Evolutionary conservation across 2,113 vertebrate genomes (phyloP).

Genomic region (Microcebus tavaratra): DNA sequence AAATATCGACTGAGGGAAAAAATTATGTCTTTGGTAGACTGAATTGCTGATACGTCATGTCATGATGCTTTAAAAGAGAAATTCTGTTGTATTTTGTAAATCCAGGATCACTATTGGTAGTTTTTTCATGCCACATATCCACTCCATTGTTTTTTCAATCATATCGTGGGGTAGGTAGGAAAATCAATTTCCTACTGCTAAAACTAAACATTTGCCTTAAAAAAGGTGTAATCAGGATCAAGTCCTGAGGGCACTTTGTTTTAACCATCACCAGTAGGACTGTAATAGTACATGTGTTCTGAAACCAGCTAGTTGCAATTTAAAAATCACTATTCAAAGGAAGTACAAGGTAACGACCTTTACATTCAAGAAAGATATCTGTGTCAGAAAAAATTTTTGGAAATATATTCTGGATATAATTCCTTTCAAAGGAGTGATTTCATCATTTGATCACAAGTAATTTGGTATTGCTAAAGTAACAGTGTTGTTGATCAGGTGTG

Average conservation of each 20-base stretch:
- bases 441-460: slow-evolving; percentile 29
- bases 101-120: not conserved
- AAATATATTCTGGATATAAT: not conserved
- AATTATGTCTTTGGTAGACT: not conserved
- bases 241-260: not conserved
- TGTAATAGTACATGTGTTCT: not conserved
- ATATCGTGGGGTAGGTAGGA: not conserved
- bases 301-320: slow-evolving; percentile 43
- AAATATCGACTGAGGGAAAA: not conserved
- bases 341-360: not conserved
- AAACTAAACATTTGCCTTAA: not conserved
- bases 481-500: not conserved
- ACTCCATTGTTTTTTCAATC: not conserved
- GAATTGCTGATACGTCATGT: not conserved
- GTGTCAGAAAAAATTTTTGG: not conserved
- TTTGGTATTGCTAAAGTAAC: slow-evolving; percentile 13
- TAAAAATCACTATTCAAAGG: slow-evolving; percentile 34
- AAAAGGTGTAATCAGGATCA: not conserved
- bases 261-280: not conserved
- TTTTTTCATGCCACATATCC: not conserved
- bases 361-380: not conserved
- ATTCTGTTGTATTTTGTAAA: slow-evolving; percentile 11
- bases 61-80: not conserved
- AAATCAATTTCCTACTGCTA: not conserved
- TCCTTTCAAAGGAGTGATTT: slow-evolving; percentile 14